Percentiles rank a stretch among this genome's conserved stretches.
These are phyloP conservation scores for Mixornis gularis DNA, from an alignment of 2,113 vertebrate species.

Conservation along the genomic window DNA sequence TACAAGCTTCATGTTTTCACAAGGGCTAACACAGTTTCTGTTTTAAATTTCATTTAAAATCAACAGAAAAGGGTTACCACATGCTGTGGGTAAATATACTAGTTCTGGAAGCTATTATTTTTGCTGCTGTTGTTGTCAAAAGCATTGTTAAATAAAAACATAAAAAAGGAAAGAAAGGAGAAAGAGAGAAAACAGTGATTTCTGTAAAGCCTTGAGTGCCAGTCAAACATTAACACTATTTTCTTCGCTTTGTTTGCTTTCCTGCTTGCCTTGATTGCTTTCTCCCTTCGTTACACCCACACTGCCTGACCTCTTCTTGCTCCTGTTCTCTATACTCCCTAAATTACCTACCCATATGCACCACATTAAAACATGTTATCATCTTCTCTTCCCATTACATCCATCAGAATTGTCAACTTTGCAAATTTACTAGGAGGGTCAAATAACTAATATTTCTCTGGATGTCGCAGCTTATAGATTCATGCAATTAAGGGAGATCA, in stretches of 20 bases:
- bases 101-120: background rate
- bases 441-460: slow-evolving; percentile 49
- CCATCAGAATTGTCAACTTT: slow-evolving; percentile 47
- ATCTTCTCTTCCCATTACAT: slow-evolving; percentile 55
- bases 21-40: background rate
- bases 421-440: slow-evolving; percentile 52
- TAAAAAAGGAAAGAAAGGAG: background rate
- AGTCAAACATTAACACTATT: slow-evolving; percentile 54
- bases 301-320: slow-evolving; percentile 50
- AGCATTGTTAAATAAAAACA: background rate
- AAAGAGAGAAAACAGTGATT: background rate
- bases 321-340: slow-evolving; percentile 49
- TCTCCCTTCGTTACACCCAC: slow-evolving; percentile 48
- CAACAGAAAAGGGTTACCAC: background rate
- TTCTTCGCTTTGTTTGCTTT: slow-evolving; percentile 48
- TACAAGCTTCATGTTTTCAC: slow-evolving; percentile 8
- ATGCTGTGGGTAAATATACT: slow-evolving; percentile 11
- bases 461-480: background rate
- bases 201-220: background rate
- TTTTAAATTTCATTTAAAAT: slow-evolving; percentile 30
- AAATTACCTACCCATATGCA: slow-evolving; percentile 57
- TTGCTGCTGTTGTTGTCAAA: slow-evolving; percentile 39
- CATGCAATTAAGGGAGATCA: slow-evolving; percentile 9
- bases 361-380: slow-evolving; percentile 56
- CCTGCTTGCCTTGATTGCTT: slow-evolving; percentile 44